These are phyloP conservation scores for Amitus sp. DNA, from an alignment of 2,888 invertebrate genomes.

Conservation along the genomic window DNA sequence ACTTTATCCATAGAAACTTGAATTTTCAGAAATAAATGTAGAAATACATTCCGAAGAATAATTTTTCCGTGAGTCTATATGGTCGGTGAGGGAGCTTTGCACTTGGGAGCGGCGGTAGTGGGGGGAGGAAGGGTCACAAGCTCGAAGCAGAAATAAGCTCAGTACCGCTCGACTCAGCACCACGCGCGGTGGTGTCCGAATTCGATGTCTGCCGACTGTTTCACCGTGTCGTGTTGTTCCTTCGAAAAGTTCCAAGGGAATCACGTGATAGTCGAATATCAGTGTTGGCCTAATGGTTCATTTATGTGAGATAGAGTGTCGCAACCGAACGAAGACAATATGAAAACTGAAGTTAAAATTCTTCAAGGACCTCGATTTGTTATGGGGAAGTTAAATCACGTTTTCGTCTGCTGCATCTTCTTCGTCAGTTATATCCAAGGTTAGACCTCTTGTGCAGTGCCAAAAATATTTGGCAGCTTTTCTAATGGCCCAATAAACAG, in stretches of 20 bases:
- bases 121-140: constrained; percentile 28
- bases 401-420: constrained; percentile 23
- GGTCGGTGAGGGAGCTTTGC: constrained; percentile 39
- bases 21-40: no score
- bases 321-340: neutral
- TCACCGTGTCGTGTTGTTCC: neutral
- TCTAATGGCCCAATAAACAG: no score
- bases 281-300: neutral
- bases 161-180: constrained; percentile 43
- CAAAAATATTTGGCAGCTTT: no score
- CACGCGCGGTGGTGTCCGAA: constrained; percentile 35
- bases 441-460: no score
- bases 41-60: constrained; percentile 3
- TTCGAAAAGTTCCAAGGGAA: neutral
- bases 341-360: neutral
- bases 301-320: constrained; percentile 2
- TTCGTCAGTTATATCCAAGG: constrained; percentile 34
- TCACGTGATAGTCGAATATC: neutral
- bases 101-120: constrained; percentile 19
- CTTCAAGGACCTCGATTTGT: neutral
- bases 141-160: constrained; percentile 35
- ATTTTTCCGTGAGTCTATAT: neutral
- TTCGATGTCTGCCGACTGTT: constrained; percentile 19
- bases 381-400: constrained; percentile 26
- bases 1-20: neutral